Percentiles rank a stretch among this genome's conserved stretches.
These are phyloP conservation scores for Bombylius discolor DNA, from an alignment of 2,888 invertebrate genomes.

Conservation along the genomic window DNA sequence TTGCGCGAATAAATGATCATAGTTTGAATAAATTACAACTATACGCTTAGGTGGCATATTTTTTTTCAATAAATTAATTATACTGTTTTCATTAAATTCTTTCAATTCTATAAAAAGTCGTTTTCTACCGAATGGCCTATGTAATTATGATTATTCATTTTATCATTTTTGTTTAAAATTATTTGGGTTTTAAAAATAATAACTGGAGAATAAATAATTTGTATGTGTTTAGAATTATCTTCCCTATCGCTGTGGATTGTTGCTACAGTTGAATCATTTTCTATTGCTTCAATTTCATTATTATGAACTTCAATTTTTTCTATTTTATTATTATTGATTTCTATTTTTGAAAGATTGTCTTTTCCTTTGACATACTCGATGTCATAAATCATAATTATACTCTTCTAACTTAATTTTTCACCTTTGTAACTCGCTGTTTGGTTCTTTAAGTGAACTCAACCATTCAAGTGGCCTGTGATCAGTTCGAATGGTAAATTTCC, in stretches of 20 bases:
- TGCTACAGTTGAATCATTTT: background rate
- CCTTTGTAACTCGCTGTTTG: no score
- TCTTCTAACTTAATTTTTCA: no score
- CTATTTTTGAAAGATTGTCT: background rate
- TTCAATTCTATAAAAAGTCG: conserved; percentile 7
- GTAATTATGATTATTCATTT: background rate
- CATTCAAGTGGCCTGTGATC: no score
- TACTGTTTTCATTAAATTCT: background rate
- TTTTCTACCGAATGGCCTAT: conserved; percentile 1
- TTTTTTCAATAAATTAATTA: background rate
- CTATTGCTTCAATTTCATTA: background rate
- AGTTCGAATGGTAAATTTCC: no score
- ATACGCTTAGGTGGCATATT: conserved; percentile 5
- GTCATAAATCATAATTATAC: no score
- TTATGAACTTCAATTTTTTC: background rate
- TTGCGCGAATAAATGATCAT: background rate
- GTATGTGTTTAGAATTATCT: conserved; percentile 1
- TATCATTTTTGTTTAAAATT: conserved; percentile 2
- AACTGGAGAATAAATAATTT: conserved; percentile 1
- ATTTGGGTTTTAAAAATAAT: conserved; percentile 8
- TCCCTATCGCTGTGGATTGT: conserved; percentile 4
- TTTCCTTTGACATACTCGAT: no score
- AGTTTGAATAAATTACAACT: no score
- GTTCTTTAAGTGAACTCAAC: no score
- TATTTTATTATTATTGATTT: background rate